A percentile compares a stretch with the other conserved stretches of the same genome.
phyloP scores from a whole-genome alignment of 2,888 invertebrate species.

The Lasioglossum vierecki region DNA sequence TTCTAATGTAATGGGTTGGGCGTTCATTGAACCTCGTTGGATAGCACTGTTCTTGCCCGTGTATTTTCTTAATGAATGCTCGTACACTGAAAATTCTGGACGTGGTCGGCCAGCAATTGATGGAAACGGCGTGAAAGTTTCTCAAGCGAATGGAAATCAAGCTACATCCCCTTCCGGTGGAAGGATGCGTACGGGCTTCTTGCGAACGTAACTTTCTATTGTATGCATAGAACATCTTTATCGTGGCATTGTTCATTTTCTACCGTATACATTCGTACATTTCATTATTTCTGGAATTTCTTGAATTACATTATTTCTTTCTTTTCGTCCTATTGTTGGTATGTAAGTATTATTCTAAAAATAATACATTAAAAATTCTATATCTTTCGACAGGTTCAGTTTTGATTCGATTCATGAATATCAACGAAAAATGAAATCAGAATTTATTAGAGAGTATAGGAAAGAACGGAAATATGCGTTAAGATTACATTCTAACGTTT shows the following conservation, averaged over 20 bases:
- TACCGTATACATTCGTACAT: neutral
- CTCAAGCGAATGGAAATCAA: conserved; percentile 19
- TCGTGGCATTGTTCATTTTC: neutral
- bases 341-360: neutral
- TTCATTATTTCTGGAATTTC: neutral
- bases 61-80: conserved; percentile 62
- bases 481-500: neutral
- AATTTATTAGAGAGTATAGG: neutral
- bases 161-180: neutral
- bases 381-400: neutral
- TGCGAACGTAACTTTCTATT: neutral
- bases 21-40: conserved; percentile 77
- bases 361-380: neutral
- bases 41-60: conserved; percentile 67
- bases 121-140: neutral
- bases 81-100: conserved; percentile 39
- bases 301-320: too few relatives aligned
- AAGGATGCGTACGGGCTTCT: neutral
- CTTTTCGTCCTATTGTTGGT: too few relatives aligned
- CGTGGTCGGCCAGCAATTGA: conserved; percentile 10
- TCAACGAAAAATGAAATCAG: neutral
- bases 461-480: neutral
- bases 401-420: neutral
- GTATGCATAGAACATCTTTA: neutral
- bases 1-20: conserved; percentile 79